Conservation (phyloP, 2,113 vertebrate genomes). For the Microcebus tavaratra region DNA sequence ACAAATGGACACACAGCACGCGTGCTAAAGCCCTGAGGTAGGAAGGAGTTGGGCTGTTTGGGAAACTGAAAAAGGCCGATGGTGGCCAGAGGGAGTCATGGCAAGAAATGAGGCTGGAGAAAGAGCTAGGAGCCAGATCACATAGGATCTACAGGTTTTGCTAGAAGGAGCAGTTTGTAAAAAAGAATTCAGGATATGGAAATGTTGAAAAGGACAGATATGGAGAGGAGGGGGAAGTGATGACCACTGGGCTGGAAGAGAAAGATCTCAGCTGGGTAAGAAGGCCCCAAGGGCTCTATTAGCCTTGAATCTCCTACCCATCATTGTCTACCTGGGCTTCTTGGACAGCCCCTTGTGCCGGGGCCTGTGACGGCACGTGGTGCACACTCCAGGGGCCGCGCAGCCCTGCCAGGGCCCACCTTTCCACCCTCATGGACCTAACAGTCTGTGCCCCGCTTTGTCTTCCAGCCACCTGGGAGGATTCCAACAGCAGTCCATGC, state of each 20-base stretch:
- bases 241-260: background rate
- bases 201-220: background rate
- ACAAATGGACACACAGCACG: background rate
- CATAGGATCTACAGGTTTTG: background rate
- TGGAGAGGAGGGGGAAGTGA: background rate
- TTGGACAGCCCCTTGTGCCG: background rate
- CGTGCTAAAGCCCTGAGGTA: background rate
- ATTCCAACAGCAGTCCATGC: background rate
- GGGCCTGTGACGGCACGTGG: fast-evolving
- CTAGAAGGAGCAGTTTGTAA: background rate
- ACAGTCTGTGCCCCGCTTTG: slow-evolving; percentile 48
- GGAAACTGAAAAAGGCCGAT: background rate
- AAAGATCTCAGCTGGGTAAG: background rate
- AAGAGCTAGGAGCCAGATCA: background rate
- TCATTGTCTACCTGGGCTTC: background rate
- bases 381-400: fast-evolving
- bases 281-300: background rate
- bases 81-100: background rate
- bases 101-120: background rate
- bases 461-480: background rate
- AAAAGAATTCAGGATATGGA: background rate
- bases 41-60: background rate
- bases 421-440: background rate
- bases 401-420: background rate
- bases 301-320: fast-evolving